These are phyloP conservation scores for Belgica antarctica DNA, from an alignment of 2,888 invertebrate genomes.

Conservation along the genomic window DNA sequence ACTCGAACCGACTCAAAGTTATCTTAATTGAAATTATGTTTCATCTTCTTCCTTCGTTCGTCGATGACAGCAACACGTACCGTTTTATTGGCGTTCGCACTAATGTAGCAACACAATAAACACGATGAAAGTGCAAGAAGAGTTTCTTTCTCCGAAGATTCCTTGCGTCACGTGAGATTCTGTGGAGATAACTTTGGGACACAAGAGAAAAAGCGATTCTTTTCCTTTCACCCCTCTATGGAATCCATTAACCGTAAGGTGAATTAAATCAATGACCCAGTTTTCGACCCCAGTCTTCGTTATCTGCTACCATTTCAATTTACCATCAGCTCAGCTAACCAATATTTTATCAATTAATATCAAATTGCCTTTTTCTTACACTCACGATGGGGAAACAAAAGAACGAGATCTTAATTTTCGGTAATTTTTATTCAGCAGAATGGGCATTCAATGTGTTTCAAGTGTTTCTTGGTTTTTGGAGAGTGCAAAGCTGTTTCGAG, in stretches of 20 bases:
- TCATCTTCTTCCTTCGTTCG: neutral
- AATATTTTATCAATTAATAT: conserved; percentile 41
- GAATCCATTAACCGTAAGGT: conserved; percentile 22
- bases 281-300: neutral
- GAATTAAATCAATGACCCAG: conserved; percentile 18
- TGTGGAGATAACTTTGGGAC: neutral
- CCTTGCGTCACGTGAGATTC: neutral
- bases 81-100: neutral
- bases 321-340: neutral
- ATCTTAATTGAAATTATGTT: conserved; percentile 2
- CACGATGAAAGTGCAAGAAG: neutral
- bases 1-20: conserved; percentile 1
- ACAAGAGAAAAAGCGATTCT: no score
- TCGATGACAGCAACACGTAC: conserved; percentile 20
- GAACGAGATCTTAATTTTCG: neutral
- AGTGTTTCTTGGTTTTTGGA: neutral
- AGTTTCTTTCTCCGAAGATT: neutral
- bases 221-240: no score
- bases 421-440: neutral
- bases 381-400: neutral
- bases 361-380: conserved; percentile 9
- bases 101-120: conserved; percentile 12
- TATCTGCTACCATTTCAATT: neutral
- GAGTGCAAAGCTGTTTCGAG: no score
- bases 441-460: no score